phyloP scores from a whole-genome alignment of 2,113 vertebrate species.

The Cettia cetti region DNA sequence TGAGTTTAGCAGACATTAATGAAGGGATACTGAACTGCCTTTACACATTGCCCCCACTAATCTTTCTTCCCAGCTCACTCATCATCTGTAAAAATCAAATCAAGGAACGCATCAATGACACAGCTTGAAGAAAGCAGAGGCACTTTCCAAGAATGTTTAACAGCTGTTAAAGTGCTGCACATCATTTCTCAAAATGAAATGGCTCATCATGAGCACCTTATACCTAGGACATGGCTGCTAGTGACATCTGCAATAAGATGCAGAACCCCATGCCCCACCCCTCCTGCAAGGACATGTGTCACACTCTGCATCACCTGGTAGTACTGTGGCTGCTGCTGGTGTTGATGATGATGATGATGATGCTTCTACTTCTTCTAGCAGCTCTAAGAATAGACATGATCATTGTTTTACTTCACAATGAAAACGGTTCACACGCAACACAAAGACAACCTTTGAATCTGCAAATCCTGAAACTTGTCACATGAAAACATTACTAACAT shows the following conservation, averaged over 20 bases:
- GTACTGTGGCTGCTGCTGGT: conserved; percentile 2
- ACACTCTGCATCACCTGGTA: conserved; percentile 58
- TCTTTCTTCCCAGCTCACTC: background rate
- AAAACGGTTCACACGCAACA: background rate
- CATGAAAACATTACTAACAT: background rate
- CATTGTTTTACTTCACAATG: background rate
- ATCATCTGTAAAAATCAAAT: background rate
- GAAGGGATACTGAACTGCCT: background rate
- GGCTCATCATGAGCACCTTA: background rate
- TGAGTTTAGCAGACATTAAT: background rate
- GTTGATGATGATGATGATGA: background rate
- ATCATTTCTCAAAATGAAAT: background rate
- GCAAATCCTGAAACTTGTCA: background rate
- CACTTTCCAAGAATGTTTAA: background rate
- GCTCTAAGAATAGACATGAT: conserved; percentile 56
- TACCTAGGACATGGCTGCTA: background rate
- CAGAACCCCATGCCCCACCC: background rate
- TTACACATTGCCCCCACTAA: background rate
- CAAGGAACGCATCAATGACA: background rate
- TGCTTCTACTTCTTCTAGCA: conserved; percentile 65
- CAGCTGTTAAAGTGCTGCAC: background rate
- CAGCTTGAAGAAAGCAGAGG: background rate
- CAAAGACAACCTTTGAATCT: background rate
- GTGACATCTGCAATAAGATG: background rate
- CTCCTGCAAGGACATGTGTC: background rate